Evolutionary conservation across 2,797 vertebrate genomes (phyloP), one percentile per base, ranked within the genome.

Genomic region (Spheniscus humboldti): DNA sequence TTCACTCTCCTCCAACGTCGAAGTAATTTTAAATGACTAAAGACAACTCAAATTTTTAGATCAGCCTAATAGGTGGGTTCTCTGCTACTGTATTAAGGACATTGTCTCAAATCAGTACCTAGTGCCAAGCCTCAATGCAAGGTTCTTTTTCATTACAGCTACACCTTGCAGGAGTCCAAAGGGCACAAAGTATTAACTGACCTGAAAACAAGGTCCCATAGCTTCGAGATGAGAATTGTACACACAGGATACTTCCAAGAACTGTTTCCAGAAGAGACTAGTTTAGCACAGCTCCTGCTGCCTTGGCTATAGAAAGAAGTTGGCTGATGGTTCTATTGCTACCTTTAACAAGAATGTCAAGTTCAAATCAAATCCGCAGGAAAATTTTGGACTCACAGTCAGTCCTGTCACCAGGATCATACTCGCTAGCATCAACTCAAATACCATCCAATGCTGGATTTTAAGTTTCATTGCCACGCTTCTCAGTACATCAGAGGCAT

Each of bases 1-100:
- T 28, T 66, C 0, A 0, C 33, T 23, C 18, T 45, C 31, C 23
- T 72, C 27, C 28, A 45, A 2, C 1, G 4, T 31, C 13, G 30
- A n/a, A 50, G n/a, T 23, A 37, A 83, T 52, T 88, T 77, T n/a
- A 59, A 73, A n/a, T 43, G 53, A 83, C 72, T 63, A 43, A 72
- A 50, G 56, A 19, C 45, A 75, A 41, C 30, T 53, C 37, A 35
- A 4, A 68, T 33, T 53, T 85, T 71, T 15, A 60, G 3, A 71
- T 52, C 67, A 50, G 37, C 31, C 53, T 28, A 47, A 25, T 3
- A 71, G 31, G 20, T 25, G 18, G 6, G 8, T 66, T 23, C 50
- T 67, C 52, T 55, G 48, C 48, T 90, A 18, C 28, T 1, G 1
- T 4, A 10, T 22, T 45, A 72, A 63, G 59, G 30, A 41, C 30